phyloP scores from a whole-genome alignment of 2,797 vertebrate genomes.

The Zalophus californianus region DNA sequence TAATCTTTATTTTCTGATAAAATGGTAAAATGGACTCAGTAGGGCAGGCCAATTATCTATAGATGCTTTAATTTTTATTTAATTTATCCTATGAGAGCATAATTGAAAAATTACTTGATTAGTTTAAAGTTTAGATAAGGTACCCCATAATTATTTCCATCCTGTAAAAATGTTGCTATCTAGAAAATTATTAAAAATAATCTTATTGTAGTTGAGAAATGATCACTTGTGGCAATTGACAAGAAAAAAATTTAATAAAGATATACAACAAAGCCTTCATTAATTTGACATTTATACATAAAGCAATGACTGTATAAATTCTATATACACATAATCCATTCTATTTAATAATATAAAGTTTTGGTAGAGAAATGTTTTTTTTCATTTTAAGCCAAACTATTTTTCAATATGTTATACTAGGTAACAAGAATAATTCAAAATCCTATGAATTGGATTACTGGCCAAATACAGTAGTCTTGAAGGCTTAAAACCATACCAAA shows the following conservation, averaged over 20 bases:
- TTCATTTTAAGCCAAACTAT: neutral
- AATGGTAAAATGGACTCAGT: neutral
- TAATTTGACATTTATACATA: slow-evolving; percentile 47
- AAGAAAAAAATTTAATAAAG: slow-evolving; percentile 42
- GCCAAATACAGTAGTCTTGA: slow-evolving; percentile 27
- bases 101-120: slow-evolving; percentile 5
- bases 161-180: slow-evolving; percentile 13
- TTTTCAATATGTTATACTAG: neutral
- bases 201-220: neutral
- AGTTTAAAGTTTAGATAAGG: slow-evolving; percentile 34
- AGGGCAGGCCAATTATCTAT: neutral
- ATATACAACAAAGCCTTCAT: slow-evolving; percentile 38
- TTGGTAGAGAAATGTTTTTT: slow-evolving; percentile 23
- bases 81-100: neutral
- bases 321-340: neutral
- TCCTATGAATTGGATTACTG: slow-evolving; percentile 41
- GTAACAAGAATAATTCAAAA: slow-evolving; percentile 56
- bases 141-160: slow-evolving; percentile 28
- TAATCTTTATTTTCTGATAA: slow-evolving; percentile 46
- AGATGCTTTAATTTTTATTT: slow-evolving; percentile 34
- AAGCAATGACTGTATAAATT: slow-evolving; percentile 14
- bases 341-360: slow-evolving; percentile 1
- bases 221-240: neutral
- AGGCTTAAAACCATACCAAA: slow-evolving; percentile 53
- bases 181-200: slow-evolving; percentile 54